Evolutionary conservation across 2,797 vertebrate species (phyloP), one percentile per base, ranked within the genome.

Genomic region (Anguilla pacifica): DNA sequence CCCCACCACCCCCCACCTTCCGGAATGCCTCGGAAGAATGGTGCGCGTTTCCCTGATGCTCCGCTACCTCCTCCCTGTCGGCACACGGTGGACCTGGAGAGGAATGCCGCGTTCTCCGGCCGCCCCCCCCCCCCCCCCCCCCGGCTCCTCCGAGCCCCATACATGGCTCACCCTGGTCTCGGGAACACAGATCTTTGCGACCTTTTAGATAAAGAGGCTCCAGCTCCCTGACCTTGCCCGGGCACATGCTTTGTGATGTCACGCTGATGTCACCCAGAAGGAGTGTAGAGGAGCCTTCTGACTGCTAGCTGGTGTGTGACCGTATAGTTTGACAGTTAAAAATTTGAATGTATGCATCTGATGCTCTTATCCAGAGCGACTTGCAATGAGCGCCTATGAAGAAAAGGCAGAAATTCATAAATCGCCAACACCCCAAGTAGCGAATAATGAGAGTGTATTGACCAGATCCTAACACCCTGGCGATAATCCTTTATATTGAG

Each of bases 21-120:
- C 19, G 28, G 84, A 67, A 89, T 88, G 22, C 86, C 83, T 83
- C 46, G 9, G 3, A 35, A 67, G 87, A 85, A 90, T 86, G 61
- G 51, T 43, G 53, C 17, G 77, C n/a, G 15, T 31, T 43, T 53
- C 17, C 79, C 17, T 1, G 17, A 49, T 64, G 86, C 35, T 22
- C 31, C 19, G 53, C 35, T 51, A 28, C 77, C 79, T 70, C 84
- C 82, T 84, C 64, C 57, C 6, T 39, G 31, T 43, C 79, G 31
- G 39, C 15, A 85, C 84, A 72, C 85, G 17, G 22, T 28, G 55
- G 57, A 19, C 28, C n/a, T 64, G n/a, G 39, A 1, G 61, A 43
- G 59, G 85, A 70, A 88, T 61, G 19, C 53, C 11, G 7, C 43
- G 70, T 64, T 70, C 84, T 70, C 67, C 31, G 22, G n/a, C n/a